Base-by-base conservation (phyloP, 2,888 invertebrate species). In the Petrolisthes manimaculis region DNA sequence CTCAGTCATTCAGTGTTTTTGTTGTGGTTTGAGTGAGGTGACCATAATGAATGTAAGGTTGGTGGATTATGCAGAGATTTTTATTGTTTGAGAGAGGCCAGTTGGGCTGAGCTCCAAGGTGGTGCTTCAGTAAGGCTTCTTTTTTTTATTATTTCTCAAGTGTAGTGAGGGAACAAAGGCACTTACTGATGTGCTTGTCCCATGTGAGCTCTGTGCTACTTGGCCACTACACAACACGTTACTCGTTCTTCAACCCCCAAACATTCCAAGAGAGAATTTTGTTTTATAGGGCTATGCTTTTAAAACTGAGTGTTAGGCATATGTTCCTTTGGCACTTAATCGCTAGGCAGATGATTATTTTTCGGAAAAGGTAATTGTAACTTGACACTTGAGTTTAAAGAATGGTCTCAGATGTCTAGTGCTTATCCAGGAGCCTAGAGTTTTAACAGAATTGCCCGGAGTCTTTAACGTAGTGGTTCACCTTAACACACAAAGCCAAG, bases 211-310 rank as follows among this genome's bases (percentile, higher is more conserved):
- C 77, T 74, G 77, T 54, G 55, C 78, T 78, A 74, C 84, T 84
- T 78, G 71, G 71, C 21, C 21, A 4, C 71, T 21, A 71, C 71
- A 71, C 21, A 84, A 77, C 84, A 61, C 67, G 78, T 53, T 51
- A 61, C 53, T 84, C 51, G 56, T 78, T 78, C 74, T 71, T 24
- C 77, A 74, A 55, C 81, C 67, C 77, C 81, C 61, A 82, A 53
- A 78, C 84, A 84, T 84, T 84, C 84, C 84, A 71, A 84, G 84
- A 77, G 78, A 84, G 69, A 67, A 61, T 82, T 82, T 71, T 71
- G 14, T 71, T 71, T 71, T 71, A n/a, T n/a, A 71, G 71, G 71
- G 8, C 67, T 61, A 18, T 18, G 9, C 67, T 61, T 9, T 18
- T 14, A 61, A 61, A 61, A 9, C 67, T 61, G 67, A 61, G 3